Evolutionary conservation across 2,113 vertebrate species (phyloP), one percentile per base, ranked within the genome.

Genomic region (Lepidothrix coronata): DNA sequence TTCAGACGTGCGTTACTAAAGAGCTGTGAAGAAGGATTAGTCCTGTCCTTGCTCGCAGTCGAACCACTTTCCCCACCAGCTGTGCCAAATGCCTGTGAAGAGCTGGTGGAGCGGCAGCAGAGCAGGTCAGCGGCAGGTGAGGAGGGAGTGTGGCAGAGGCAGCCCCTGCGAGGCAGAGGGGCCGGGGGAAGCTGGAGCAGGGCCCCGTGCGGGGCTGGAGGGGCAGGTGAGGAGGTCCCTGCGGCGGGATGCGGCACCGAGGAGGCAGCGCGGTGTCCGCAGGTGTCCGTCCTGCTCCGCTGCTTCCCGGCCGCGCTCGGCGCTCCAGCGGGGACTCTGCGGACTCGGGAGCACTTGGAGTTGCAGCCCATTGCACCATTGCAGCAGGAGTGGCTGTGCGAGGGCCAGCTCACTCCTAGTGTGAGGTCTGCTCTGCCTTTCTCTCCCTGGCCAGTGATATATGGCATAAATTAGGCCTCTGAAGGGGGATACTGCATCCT

Each of bases 401-500:
- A 18, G 85, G 96, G 92, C 96, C 96, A 48, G 93, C 91, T 95
- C 62, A 4, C 91, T 97, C 93, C 91, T 84, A 93, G 66, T 97
- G 88, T 91, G 93, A 95, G 95, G 96, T 96, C 95, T 96, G 93
- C 25, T 51, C 93, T 91, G 91, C 96, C 85, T 92, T 96, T 57
- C 89, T 95, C 97, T 98, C 95, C 81, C 97, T 94, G 94, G 97
- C 95, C 96, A 94, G 96, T 98, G 97, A 98, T 98, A 97, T 97
- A 98, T 98, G 96, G 97, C 95, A 95, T 98, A 98, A 98, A 96
- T 98, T 98, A 97, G 97, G 97, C 97, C 85, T 98, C 97, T 97
- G 98, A 98, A 97, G 97, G 98, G 98, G 98, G 98, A 98, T 97
- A 97, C 98, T 97, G 98, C 98, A 99, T 98, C 98, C 97, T 98